Evolutionary conservation across 2,113 vertebrate species (phyloP), one percentile per base, ranked within the genome.

Genomic region (Eolophus roseicapilla): DNA sequence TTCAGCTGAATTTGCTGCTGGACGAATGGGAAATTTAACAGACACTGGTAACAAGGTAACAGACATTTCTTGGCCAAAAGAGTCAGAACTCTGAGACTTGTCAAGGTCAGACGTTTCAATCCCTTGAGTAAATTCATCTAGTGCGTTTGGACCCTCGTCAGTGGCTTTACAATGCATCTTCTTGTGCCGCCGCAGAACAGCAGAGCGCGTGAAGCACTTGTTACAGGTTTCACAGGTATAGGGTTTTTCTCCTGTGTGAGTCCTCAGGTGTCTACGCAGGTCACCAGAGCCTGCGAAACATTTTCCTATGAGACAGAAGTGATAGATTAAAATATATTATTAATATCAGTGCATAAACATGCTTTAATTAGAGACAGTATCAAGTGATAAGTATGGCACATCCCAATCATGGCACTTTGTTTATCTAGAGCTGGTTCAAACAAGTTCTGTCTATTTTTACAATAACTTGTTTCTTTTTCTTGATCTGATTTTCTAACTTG

Each of bases 221-320:
- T 96, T 98, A 11, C 99, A 99, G 23, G 98, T 96, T 44, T 98
- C 98, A 21, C 99, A 99, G 3, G 97, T 91, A 67, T 99, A 99
- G 0, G 99, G 99, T 78, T 99, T 99, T 96, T 99, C 99, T 46
- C 99, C 99, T 0, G 99, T 99, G 88, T 99, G 99, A 2, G 99
- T 99, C 44, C 99, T 97, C 59, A 99, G 98, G 2, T 99, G 99
- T 39, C 99, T 98, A 75, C 98, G 99, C 69, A 99, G 98, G 96
- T 99, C 99, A 8, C 99, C 99, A 1, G 99, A 99, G 33, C 98
- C 99, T 11, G 98, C 98, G 39, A 99, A 99, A 50, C 98, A 98
- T 47, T 99, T 99, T 11, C 99, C 99, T 99, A 13, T 39, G 49
- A 79, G 65, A 76, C 82, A 86, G 35, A n/a, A 70, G 55, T 0